Conservation (phyloP, 2,113 vertebrate species). For the Paradisaea rubra region DNA sequence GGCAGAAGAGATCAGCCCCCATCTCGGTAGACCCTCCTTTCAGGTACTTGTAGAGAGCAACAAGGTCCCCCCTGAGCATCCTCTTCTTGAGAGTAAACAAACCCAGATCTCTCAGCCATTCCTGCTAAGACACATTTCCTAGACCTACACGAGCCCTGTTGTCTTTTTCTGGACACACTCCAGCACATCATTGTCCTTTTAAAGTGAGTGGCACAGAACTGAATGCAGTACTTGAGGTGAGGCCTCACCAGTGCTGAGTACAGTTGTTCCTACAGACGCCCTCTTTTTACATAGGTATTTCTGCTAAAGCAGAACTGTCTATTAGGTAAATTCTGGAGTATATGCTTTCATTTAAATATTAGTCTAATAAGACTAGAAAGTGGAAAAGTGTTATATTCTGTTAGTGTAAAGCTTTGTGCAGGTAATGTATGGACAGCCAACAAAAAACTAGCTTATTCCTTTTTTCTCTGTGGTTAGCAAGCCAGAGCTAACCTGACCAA, state of each 20-base stretch:
- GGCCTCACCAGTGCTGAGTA: too few species aligned
- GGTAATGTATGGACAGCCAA: not conserved
- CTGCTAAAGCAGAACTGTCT: not conserved
- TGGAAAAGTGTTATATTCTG: not conserved
- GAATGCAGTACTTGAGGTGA: not conserved
- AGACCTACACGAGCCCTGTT: not conserved
- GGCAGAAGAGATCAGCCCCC: accelerated
- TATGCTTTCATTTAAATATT: not conserved
- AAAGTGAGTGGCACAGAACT: not conserved
- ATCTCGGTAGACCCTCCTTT: not conserved
- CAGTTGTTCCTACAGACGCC: not conserved
- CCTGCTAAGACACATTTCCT: not conserved
- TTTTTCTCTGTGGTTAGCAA: not conserved
- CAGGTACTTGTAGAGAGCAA: not conserved
- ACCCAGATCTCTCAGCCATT: not conserved
- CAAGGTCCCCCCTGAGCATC: not conserved
- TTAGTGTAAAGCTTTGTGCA: not conserved
- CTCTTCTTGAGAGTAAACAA: not conserved
- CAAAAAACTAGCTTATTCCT: not conserved
- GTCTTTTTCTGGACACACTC: not conserved
- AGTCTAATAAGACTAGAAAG: not conserved
- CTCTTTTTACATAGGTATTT: not conserved
- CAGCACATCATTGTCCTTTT: not conserved
- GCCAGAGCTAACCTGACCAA: not conserved
- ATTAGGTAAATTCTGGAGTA: not conserved